Evolutionary conservation across 2,797 vertebrate genomes (phyloP), one percentile per base, ranked within the genome.

Genomic region (Lerista edwardsae): DNA sequence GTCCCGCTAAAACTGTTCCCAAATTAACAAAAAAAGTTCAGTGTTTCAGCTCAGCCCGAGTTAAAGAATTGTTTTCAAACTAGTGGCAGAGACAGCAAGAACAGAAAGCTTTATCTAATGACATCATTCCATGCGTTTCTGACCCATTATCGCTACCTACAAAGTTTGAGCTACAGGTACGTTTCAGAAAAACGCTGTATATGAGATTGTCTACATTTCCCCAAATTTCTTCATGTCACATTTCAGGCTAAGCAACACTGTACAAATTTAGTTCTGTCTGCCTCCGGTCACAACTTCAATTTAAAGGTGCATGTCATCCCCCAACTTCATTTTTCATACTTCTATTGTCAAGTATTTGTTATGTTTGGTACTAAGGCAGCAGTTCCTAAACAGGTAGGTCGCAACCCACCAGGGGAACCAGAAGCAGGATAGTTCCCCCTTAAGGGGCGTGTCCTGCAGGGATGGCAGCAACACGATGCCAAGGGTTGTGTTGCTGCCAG

Each of bases 161-260:
- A 65, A 59, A 0, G 0, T 17, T 17, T 1, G 3, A 15, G 3
- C 2, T 77, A 47, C 10, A 39, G 41, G 39, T 12, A 1, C 4
- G 19, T 21, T 2, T 11, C 75, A 74, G 75, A 5, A 14, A 0
- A 1, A 21, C 75, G 6, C 61, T 44, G 61, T 10, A 64, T 29
- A 19, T 0, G 34, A 55, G 47, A 65, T 62, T 39, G 34, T 25
- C 61, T 65, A 34, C 25, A 82, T 65, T 34, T 65, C 11, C 29
- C 61, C 14, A 7, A 65, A 55, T 39, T 59, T 57, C 23, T 75
- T 29, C 7, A 27, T 68, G 62, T 68, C 73, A 68, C 76, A 41
- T 17, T 57, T 76, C 73, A 83, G 12, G 27, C 47, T 4, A 83
- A 65, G 62, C n/a, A 75, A 55, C 3, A 9, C 11, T 23, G 21